Evolutionary conservation across 2,888 invertebrate genomes (phyloP), one percentile per base, ranked within the genome.

Genomic region (Ichneumoninae sp.): DNA sequence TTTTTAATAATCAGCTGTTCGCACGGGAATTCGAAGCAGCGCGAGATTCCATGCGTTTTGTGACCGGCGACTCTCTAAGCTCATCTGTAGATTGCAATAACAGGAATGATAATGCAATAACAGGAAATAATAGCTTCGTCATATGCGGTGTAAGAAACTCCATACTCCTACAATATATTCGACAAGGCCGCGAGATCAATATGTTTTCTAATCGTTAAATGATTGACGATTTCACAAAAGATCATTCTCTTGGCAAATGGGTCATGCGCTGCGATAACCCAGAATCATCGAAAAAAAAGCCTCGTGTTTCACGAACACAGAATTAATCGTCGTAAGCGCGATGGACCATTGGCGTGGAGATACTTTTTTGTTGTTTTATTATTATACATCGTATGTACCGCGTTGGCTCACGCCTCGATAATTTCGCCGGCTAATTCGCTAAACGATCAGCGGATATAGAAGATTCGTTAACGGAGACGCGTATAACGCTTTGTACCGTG

Each of bases 191-290:
- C 3, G 16, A 47, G 16, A 40, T 40, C 40, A n/a, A 0, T 10
- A 10, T 10, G 13, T 57, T 22, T 22, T 13, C 13, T 26, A 26
- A 57, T 13, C 57, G 30, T 36, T 33, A 69, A 7, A 70, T 10
- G 54, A 13, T 54, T 33, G 7, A 70, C 10, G 52, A 54, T 71
- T 71, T 71, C 52, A 36, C 54, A 40, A 36, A 54, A 36, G 52
- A 16, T 54, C 36, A 36, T 54, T 71, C 36, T 71, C 36, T 52
- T 33, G 26, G 26, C 57, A 57, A 57, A 19, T 54, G 36, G 52
- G 70, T 71, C 54, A 54, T 36, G 36, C 30, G 33, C 8, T 40
- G 40, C 54, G 54, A 71, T 71, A 71, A 71, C 54, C 54, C 54
- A 71, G 36, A 71, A 22, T 26, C 54, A 65, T 65, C 36, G 63